These are phyloP conservation scores for Austrofundulus limnaeus DNA, from an alignment of 2,113 vertebrate genomes.

Conservation along the genomic window DNA sequence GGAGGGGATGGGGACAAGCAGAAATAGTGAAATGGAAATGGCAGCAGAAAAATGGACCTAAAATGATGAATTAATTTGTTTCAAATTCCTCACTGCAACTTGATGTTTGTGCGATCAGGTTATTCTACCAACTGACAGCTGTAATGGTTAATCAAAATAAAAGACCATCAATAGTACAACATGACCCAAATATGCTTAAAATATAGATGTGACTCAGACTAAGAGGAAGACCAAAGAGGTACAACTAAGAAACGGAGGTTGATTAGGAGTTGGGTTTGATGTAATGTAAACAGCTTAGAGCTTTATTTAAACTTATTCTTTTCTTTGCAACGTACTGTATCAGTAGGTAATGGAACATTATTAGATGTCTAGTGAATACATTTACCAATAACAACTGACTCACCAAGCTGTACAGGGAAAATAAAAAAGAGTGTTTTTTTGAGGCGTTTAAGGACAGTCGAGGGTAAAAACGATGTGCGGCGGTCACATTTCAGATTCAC, in stretches of 20 bases:
- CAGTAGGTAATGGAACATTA: background rate
- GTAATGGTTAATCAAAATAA: slow-evolving; percentile 16
- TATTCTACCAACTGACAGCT: background rate
- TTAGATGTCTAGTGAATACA: background rate
- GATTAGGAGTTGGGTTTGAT: background rate
- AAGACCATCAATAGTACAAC: slow-evolving; percentile 39
- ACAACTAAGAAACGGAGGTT: background rate
- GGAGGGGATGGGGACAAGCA: slow-evolving; percentile 8
- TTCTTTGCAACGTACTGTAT: background rate
- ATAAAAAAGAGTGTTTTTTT: slow-evolving; percentile 8
- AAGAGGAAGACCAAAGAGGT: background rate
- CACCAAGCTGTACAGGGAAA: background rate
- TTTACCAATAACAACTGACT: background rate
- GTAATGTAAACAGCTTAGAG: too few species aligned
- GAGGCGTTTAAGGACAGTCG: slow-evolving; percentile 14
- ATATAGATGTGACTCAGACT: slow-evolving; percentile 12
- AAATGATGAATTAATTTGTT: slow-evolving; percentile 35
- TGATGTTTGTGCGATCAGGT: background rate
- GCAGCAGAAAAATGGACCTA: slow-evolving; percentile 9
- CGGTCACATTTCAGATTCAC: slow-evolving; percentile 35
- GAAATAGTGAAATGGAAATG: slow-evolving; percentile 13
- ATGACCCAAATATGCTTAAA: slow-evolving; percentile 38
- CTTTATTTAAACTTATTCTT: too few species aligned
- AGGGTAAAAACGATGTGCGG: slow-evolving; percentile 6
- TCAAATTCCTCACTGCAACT: slow-evolving; percentile 28